Evolutionary conservation across 2,113 vertebrate genomes (phyloP).

Genomic region (Meles meles): DNA sequence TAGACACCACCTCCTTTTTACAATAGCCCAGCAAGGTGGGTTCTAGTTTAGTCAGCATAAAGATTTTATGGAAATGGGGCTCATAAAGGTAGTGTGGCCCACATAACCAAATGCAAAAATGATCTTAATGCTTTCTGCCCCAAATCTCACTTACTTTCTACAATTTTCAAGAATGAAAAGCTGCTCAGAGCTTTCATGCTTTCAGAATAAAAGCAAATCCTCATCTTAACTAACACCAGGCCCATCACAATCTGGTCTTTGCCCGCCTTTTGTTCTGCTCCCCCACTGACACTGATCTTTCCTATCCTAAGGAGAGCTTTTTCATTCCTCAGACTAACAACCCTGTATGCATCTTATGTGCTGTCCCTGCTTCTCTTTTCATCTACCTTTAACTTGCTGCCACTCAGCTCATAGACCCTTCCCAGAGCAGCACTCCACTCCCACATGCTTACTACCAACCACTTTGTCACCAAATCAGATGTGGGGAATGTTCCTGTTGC

Average conservation of each 20-base stretch:
- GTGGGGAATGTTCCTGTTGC: neutral
- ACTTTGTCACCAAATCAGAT: neutral
- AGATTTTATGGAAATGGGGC: neutral
- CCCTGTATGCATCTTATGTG: neutral
- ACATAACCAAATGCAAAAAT: neutral
- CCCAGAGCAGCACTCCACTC: neutral
- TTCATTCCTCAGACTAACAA: neutral
- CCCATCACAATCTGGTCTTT: neutral
- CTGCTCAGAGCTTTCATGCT: neutral
- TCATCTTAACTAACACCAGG: neutral
- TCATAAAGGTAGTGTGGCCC: neutral
- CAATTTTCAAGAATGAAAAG: neutral
- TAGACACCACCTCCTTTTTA: neutral
- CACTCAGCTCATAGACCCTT: neutral
- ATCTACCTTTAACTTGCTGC: neutral
- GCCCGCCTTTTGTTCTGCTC: neutral
- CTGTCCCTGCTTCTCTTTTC: neutral
- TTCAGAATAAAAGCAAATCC: neutral
- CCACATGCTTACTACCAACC: neutral
- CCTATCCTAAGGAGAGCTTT: neutral
- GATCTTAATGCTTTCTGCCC: neutral
- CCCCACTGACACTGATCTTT: neutral
- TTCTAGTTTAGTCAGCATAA: neutral
- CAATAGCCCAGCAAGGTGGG: neutral
- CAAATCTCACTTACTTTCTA: neutral